Percentiles rank a stretch among this genome's conserved stretches.
These are phyloP conservation scores for Epistrophe eligans DNA, from an alignment of 2,888 invertebrate genomes.

Conservation along the genomic window DNA sequence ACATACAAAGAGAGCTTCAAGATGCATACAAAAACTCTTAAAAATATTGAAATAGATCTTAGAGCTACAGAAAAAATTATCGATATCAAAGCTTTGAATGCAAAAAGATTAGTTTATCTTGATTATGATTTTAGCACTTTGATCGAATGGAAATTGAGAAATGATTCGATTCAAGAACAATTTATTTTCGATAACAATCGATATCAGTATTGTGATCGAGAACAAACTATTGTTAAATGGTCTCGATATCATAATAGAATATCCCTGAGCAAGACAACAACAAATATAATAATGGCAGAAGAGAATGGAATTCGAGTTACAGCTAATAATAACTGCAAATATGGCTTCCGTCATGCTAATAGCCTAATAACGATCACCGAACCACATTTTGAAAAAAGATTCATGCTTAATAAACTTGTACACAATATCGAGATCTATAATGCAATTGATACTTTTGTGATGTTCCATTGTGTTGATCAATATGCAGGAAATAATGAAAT, in stretches of 20 bases:
- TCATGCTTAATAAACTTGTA: slow-evolving; percentile 79
- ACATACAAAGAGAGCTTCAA: slow-evolving; percentile 7
- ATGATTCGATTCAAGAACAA: slow-evolving; percentile 69
- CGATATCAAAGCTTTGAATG: slow-evolving; percentile 34
- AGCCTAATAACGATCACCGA: slow-evolving; percentile 79
- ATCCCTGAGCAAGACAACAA: slow-evolving; percentile 76
- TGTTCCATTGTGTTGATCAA: slow-evolving; percentile 78
- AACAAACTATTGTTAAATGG: slow-evolving; percentile 77
- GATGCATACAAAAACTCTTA: slow-evolving; percentile 11
- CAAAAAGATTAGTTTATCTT: slow-evolving; percentile 78
- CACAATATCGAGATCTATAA: slow-evolving; percentile 73
- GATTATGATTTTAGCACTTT: slow-evolving; percentile 77
- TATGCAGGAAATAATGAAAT: slow-evolving; percentile 78
- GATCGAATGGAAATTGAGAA: slow-evolving; percentile 76
- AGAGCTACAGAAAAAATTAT: slow-evolving; percentile 15
- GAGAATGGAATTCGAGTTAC: slow-evolving; percentile 75
- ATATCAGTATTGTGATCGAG: slow-evolving; percentile 75
- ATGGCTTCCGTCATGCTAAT: slow-evolving; percentile 74
- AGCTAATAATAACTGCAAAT: slow-evolving; percentile 79
- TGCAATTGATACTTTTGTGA: slow-evolving; percentile 73
- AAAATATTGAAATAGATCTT: slow-evolving; percentile 8
- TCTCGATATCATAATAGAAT: slow-evolving; percentile 71
- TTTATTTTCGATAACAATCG: slow-evolving; percentile 67
- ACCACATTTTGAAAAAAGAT: slow-evolving; percentile 73
- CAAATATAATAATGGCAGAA: slow-evolving; percentile 64